These are phyloP conservation scores for Trichechus manatus DNA, from an alignment of 2,113 vertebrate species.

Conservation along the genomic window DNA sequence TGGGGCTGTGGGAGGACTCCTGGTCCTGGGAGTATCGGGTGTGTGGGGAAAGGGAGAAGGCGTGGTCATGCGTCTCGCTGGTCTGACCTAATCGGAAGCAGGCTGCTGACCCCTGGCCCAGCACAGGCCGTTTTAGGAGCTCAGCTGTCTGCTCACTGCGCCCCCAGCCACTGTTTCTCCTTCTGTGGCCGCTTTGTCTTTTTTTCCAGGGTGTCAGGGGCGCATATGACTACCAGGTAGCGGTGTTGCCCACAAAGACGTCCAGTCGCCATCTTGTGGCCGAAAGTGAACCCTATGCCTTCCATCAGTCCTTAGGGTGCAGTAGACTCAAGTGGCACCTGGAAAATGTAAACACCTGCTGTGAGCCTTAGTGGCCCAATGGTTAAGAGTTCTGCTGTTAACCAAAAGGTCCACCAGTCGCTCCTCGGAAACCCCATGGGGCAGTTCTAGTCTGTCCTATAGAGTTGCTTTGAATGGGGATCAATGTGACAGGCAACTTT, in stretches of 20 bases:
- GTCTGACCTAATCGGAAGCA: background rate
- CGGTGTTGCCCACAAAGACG: background rate
- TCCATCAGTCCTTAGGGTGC: rapidly evolving
- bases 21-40: background rate
- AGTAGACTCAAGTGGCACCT: rapidly evolving
- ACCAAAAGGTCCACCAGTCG: no score
- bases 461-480: no score
- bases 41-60: no score
- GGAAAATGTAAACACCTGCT: no score
- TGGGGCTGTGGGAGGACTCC: background rate
- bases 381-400: no score
- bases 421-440: no score
- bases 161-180: rapidly evolving
- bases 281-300: background rate
- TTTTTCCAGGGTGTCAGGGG: background rate
- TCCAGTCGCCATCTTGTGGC: slow-evolving; percentile 49
- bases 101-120: background rate
- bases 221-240: background rate
- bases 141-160: no score
- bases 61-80: background rate
- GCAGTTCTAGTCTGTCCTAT: no score
- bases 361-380: no score
- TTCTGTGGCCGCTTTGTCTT: rapidly evolving
- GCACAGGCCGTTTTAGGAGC: rapidly evolving
- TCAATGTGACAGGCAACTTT: no score